Conservation (phyloP, 92 coral and sea anemone genomes). For the Muricea muricata region DNA sequence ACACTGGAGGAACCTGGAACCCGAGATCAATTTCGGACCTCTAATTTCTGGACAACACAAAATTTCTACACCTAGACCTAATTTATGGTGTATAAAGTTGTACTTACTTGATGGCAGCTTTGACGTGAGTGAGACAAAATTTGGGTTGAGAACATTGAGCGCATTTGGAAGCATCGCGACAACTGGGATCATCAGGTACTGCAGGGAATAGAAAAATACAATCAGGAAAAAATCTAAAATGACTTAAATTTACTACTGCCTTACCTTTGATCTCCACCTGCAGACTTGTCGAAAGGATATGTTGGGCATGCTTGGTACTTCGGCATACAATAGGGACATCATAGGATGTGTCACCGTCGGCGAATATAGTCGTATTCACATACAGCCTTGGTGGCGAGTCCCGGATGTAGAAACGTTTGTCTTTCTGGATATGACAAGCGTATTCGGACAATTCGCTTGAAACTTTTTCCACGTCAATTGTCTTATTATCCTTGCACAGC, state of each 20-base stretch:
- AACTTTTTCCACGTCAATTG: background rate
- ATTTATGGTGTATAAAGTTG: too few relatives aligned
- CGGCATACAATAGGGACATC: conserved; percentile 27
- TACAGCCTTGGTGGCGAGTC: background rate
- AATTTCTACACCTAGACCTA: too few relatives aligned
- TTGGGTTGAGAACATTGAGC: background rate
- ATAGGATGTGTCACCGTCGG: background rate
- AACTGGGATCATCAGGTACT: background rate
- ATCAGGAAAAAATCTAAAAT: background rate
- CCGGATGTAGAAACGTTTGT: background rate
- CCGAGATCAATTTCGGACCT: too few relatives aligned
- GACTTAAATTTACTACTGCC: too few relatives aligned
- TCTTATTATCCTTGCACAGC: background rate
- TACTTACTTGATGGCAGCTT: background rate
- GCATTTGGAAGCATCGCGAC: background rate
- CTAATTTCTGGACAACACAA: too few relatives aligned
- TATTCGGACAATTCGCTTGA: background rate
- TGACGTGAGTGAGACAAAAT: background rate
- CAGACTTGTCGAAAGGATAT: background rate
- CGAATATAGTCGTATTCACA: background rate
- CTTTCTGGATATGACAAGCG: conserved; percentile 3
- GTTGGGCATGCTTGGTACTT: background rate
- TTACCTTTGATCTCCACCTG: conserved; percentile 6
- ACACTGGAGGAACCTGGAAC: too few relatives aligned
- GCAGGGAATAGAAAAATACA: background rate